Base-by-base conservation (phyloP, 2,113 vertebrate genomes). In the Equus przewalskii region DNA sequence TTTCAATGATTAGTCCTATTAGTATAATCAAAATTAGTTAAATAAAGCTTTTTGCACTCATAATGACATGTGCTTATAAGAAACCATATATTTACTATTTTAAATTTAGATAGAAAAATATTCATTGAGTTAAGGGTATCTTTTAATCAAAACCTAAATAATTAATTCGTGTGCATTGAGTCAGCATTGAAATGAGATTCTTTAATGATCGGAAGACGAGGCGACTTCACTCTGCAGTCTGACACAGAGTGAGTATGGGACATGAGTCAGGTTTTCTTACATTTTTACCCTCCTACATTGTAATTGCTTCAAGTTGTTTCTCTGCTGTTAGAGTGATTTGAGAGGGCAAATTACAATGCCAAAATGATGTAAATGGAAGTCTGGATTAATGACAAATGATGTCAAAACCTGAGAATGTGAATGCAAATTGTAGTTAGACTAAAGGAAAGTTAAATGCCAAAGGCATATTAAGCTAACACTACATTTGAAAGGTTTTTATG, bases 221-320 rank as follows among this genome's bases (percentile, higher is more conserved):
- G 65, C n/a, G n/a, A 58, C 56, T 70, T 69, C 54, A 73, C 67
- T 44, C 79, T 24, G 16, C 69, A 49, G 30, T 26, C 79, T 56
- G 64, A 79, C 21, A 1, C 79, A 5, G 36, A 91, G 46, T 51
- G 51, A 89, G 67, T 36, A 4, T 5, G 54, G 91, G 41, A 44
- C 65, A 13, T 46, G 76, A 87, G 65, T 85, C 54, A 41, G 28
- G 15, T 90, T 96, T 97, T 96, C 88, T 96, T 94, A 54, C 96
- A 96, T 92, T 98, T 96, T 92, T 96, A 85, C 96, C 76, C 90
- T 97, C 97, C 96, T 97, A 95, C 92, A 95, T 96, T 88, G 51
- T 96, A 95, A 96, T 96, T 95, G 95, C 87, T 96, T 96, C 97
- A 95, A 73, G 76, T 97, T 96, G 92, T 96, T 89, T 87, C 87